Evolutionary conservation across 1,140 invertebrate species (phyloP).

Genomic region (Drosophila navojoa): DNA sequence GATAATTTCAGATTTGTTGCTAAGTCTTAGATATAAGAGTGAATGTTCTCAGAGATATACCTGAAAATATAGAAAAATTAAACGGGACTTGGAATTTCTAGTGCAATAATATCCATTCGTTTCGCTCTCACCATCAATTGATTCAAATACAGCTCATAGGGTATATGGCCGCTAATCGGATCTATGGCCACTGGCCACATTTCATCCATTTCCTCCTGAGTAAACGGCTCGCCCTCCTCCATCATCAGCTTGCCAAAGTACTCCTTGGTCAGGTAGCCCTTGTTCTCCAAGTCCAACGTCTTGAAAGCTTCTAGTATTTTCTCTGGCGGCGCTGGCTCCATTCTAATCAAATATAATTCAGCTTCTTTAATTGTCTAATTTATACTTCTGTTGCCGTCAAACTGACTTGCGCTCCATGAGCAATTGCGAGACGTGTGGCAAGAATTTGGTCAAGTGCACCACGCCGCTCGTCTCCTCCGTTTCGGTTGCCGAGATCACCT

Average conservation of each 20-base stretch:
- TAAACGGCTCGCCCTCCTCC: slow-evolving; percentile 94
- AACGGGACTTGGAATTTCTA: not conserved
- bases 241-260: slow-evolving; percentile 89
- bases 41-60: slow-evolving; percentile 43
- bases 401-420: slow-evolving; percentile 79
- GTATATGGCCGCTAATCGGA: slow-evolving; percentile 90
- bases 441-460: slow-evolving; percentile 87
- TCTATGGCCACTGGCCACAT: slow-evolving; percentile 94
- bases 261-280: slow-evolving; percentile 89
- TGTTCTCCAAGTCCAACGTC: slow-evolving; percentile 90
- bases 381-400: not conserved
- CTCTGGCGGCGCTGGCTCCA: slow-evolving; percentile 90
- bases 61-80: slow-evolving; percentile 18
- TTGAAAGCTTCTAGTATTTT: slow-evolving; percentile 92
- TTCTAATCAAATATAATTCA: slow-evolving; percentile 45
- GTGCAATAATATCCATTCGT: not conserved
- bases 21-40: no score
- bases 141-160: slow-evolving; percentile 92
- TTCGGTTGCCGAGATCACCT: slow-evolving; percentile 90
- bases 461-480: slow-evolving; percentile 90
- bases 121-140: slow-evolving; percentile 87
- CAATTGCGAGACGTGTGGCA: slow-evolving; percentile 89
- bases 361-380: no score
- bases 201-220: slow-evolving; percentile 93
- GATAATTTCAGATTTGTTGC: no score